A percentile compares a stretch with the other conserved stretches of the same genome.
Conservation (phyloP, 2,113 vertebrate genomes). For the Orcinus orca region DNA sequence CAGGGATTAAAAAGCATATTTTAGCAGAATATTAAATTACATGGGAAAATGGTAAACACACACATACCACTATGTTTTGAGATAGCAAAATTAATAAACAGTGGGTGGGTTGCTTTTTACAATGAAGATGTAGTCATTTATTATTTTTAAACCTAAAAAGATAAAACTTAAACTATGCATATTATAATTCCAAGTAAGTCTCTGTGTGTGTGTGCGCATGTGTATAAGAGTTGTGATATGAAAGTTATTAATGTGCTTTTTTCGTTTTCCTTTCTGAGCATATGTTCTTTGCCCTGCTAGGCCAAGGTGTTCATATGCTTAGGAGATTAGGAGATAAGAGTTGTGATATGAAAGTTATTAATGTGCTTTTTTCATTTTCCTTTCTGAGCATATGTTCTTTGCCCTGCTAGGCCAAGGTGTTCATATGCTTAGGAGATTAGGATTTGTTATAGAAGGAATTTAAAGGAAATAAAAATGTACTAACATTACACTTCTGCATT, state of each 20-base stretch:
- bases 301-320: not conserved
- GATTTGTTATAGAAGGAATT: constrained; percentile 8
- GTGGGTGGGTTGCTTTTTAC: not conserved
- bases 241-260: not conserved
- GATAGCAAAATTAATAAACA: not conserved
- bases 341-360: not conserved
- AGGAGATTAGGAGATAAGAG: not conserved
- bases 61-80: not conserved
- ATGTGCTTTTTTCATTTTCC: not conserved
- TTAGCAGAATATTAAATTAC: not conserved
- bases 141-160: not conserved
- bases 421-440: not conserved
- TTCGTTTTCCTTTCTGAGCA: not conserved
- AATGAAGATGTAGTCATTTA: not conserved
- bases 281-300: not conserved
- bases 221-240: not conserved
- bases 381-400: not conserved
- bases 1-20: not conserved
- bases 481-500: not conserved
- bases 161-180: not conserved
- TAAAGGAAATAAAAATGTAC: not conserved
- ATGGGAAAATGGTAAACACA: not conserved
- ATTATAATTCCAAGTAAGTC: not conserved
- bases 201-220: not conserved
- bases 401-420: not conserved